Evolutionary conservation across 2,797 vertebrate species (phyloP).

Genomic region (Falco biarmicus): DNA sequence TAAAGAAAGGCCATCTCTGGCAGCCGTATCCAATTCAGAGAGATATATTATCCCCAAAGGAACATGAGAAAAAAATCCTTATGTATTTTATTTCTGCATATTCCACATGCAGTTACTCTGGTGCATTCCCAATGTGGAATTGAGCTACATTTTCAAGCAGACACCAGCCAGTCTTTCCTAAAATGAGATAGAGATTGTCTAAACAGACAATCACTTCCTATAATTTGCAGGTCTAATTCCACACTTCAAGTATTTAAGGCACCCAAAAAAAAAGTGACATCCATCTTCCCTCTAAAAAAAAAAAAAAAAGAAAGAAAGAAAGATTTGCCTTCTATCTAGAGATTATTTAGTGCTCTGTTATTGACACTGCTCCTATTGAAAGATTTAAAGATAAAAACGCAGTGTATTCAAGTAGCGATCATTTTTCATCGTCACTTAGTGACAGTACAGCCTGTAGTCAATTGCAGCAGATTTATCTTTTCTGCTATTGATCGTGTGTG

Average conservation of each 20-base stretch:
- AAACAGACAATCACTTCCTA: slow-evolving; percentile 27
- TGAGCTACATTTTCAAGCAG: slow-evolving; percentile 8
- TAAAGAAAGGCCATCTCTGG: slow-evolving; percentile 53
- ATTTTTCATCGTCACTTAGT: slow-evolving; percentile 80
- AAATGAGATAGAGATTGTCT: background rate
- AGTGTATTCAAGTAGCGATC: slow-evolving; percentile 71
- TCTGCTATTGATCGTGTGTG: slow-evolving; percentile 72
- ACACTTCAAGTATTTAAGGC: slow-evolving; percentile 65
- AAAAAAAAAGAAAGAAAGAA: background rate
- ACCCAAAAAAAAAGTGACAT: slow-evolving; percentile 60
- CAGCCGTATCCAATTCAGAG: slow-evolving; percentile 48
- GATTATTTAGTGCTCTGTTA: slow-evolving; percentile 80
- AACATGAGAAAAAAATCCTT: slow-evolving; percentile 1
- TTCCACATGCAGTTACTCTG: background rate
- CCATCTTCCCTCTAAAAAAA: slow-evolving; percentile 57
- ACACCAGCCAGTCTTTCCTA: background rate
- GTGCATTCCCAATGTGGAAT: background rate
- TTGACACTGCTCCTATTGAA: slow-evolving; percentile 77
- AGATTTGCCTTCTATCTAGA: slow-evolving; percentile 70
- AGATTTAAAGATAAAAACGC: slow-evolving; percentile 80
- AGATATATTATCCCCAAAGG: slow-evolving; percentile 47
- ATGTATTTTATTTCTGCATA: slow-evolving; percentile 50
- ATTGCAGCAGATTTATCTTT: slow-evolving; percentile 79
- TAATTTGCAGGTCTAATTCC: slow-evolving; percentile 70
- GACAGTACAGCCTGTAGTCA: slow-evolving; percentile 75